These are phyloP conservation scores for Chironomus tentans DNA, from an alignment of 2,888 invertebrate species.

Conservation along the genomic window DNA sequence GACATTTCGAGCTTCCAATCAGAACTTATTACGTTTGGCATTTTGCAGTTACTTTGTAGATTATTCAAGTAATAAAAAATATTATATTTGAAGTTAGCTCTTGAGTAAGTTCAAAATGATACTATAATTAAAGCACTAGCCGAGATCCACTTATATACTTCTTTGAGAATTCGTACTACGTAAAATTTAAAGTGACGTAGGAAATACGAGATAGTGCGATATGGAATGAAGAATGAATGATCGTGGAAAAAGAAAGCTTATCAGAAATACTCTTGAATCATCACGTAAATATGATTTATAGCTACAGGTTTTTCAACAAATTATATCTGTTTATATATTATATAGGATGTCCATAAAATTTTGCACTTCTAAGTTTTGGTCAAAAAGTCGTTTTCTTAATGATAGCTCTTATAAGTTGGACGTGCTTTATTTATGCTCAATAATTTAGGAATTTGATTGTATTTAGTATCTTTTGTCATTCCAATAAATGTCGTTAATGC, in stretches of 20 bases:
- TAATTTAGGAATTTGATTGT: no score
- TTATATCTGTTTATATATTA: no score
- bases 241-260: not conserved
- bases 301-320: not conserved
- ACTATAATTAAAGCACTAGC: not conserved
- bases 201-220: not conserved
- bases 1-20: slow-evolving; percentile 53
- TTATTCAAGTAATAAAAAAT: not conserved
- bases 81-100: no score
- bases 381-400: no score
- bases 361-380: no score
- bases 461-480: no score
- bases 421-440: no score
- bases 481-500: no score
- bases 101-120: not conserved
- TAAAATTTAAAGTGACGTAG: no score
- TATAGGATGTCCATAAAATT: no score
- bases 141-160: not conserved
- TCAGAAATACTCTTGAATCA: not conserved
- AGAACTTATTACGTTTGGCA: slow-evolving; percentile 52
- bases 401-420: no score
- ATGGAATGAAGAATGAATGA: not conserved
- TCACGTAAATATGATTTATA: not conserved
- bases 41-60: not conserved
- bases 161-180: not conserved